Evolutionary conservation across 2,888 invertebrate species (phyloP), one percentile per base, ranked within the genome.

Genomic region (Ophion slaviceki): DNA sequence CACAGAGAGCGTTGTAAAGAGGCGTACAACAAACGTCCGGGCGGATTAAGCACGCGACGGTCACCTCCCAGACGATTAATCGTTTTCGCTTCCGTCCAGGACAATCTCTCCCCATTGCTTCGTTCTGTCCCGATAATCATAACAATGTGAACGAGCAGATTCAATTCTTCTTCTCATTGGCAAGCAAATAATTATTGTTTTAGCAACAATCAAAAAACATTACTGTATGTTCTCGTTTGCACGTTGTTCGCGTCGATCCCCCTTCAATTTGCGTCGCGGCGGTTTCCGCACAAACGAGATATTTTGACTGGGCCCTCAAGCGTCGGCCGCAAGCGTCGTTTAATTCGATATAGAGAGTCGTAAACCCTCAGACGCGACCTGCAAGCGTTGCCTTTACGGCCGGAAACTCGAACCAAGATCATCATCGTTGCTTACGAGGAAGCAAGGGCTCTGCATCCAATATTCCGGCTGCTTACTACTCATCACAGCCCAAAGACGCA

Each of bases 301-400:
- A 40, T 57, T 62, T 68, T 47, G 71, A 36, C 61, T 71, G 17
- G 62, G 76, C 80, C 82, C 85, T 80, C 77, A 67, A 86, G 82
- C 82, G 80, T 80, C 72, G 80, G 87, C 88, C 88, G 86, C 88
- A 89, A 90, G 87, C 84, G 86, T 87, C 88, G 88, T 88, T 89
- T 89, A 89, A 90, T 90, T 89, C 88, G 86, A 89, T 90, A 88
- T 87, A 84, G 82, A 86, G 86, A 89, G 88, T 89, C 89, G 89
- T 53, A 28, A 32, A 89, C 89, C 83, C 85, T 77, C 28, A 53
- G 82, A 82, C 57, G 78, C 61, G 78, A 74, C 83, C 81, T 75
- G 57, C 85, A 76, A 67, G 71, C 82, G 72, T 85, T 67, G 79
- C 62, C 74, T 85, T 85, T 80, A 82, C 79, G 71, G 61, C 82